Base-by-base conservation (phyloP, 2,113 vertebrate genomes). In the Pygoscelis adeliae region DNA sequence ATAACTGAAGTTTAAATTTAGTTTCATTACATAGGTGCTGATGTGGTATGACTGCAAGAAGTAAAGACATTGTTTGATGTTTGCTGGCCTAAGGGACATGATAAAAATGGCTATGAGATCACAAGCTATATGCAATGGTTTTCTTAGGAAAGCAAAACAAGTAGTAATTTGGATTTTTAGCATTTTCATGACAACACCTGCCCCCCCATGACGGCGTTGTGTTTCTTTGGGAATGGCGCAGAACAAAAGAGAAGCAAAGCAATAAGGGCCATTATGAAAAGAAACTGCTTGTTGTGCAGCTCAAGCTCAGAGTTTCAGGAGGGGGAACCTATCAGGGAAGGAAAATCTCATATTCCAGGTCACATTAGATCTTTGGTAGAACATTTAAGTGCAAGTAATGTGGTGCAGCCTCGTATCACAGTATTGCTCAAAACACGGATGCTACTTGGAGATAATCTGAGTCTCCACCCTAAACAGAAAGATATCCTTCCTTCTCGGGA, bases 141-240 rank as follows among this genome's bases (percentile, higher is more conserved):
- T 94, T 77, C 36, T 55, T 55, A 71, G 72, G 53, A 69, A 89
- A 93, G 79, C 7, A 13, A 91, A 94, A 52, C 30, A 82, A 56
- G 22, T 52, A 69, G 56, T 42, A 79, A 56, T 69, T 84, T 50
- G 13, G 23, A 67, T 79, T 89, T 78, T 69, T 82, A 84, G 69
- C 69, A 52, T 74, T 89, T 91, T 92, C 61, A 50, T 74, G 46
- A 53, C 50, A 72, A n/a, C 25, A 1, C 32, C 66, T 0, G 1
- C 23, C 4, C 8, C 11, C 8, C 20, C 18, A 18, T 3, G 6
- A 38, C 0, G 0, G 11, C n/a, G 10, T 8, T 88, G 42, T 82
- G 8, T 71, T 94, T 91, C 17, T 30, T 22, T 71, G n/a, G 38
- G 65, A 26, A 40, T 47, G 32, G 26, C 26, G 53, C 22, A 70